Conservation (phyloP, 2,888 invertebrate genomes). For the Lissocephala sabroskyi region DNA sequence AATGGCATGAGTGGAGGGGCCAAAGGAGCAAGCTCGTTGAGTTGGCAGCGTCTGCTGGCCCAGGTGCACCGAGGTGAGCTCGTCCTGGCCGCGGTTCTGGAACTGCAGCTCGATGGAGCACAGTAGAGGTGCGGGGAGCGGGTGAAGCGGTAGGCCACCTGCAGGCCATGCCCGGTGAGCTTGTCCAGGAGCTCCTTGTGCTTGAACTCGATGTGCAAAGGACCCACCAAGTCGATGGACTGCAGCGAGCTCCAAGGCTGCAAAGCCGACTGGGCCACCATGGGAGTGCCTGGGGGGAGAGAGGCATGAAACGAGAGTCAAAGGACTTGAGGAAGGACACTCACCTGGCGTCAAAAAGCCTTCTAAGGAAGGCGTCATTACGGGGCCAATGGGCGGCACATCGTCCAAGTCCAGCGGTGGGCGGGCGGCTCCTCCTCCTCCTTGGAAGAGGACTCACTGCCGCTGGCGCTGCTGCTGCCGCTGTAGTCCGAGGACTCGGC, state of each 20-base stretch:
- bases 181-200: slow-evolving; percentile 80
- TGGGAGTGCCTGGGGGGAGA: slow-evolving; percentile 48
- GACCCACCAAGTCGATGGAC: slow-evolving; percentile 76
- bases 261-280: slow-evolving; percentile 38
- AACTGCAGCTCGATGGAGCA: slow-evolving; percentile 86
- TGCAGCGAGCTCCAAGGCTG: slow-evolving; percentile 51
- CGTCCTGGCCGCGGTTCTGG: slow-evolving; percentile 79
- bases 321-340: slow-evolving; percentile 1
- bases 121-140: slow-evolving; percentile 88
- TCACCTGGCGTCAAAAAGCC: slow-evolving; percentile 81
- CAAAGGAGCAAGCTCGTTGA: slow-evolving; percentile 84
- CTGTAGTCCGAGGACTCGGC: slow-evolving; percentile 60
- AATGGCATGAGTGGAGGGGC: slow-evolving; percentile 91
- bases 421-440: slow-evolving; percentile 20
- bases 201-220: slow-evolving; percentile 76
- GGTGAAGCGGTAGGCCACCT: slow-evolving; percentile 79
- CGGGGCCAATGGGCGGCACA: slow-evolving; percentile 78
- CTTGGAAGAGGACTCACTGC: slow-evolving; percentile 20
- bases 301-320: not conserved
- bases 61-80: slow-evolving; percentile 75
- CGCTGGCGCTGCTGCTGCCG: slow-evolving; percentile 33
- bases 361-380: slow-evolving; percentile 86
- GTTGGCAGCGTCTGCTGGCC: slow-evolving; percentile 75
- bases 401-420: slow-evolving; percentile 87
- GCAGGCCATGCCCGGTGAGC: slow-evolving; percentile 80